Conservation (phyloP, 2,888 invertebrate genomes). For the Ecliptopera silaceata region DNA sequence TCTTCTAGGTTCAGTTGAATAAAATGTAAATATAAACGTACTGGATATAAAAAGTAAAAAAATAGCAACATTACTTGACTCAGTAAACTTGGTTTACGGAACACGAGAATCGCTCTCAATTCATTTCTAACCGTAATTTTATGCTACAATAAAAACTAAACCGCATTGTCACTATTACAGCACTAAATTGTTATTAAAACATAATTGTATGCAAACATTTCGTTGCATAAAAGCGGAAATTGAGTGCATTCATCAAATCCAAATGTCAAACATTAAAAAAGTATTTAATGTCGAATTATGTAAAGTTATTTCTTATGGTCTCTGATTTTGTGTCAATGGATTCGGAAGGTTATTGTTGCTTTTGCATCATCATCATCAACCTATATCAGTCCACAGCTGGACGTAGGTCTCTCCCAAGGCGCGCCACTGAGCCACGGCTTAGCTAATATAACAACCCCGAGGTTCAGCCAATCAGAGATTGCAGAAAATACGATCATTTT, state of each 20-base stretch:
- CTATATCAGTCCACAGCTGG: no score
- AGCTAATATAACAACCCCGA: no score
- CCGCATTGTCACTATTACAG: slow-evolving; percentile 36
- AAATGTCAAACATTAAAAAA: slow-evolving; percentile 16
- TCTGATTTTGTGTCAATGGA: background rate
- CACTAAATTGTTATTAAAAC: slow-evolving; percentile 38
- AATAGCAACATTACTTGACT: no score
- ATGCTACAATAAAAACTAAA: background rate
- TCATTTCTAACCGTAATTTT: background rate
- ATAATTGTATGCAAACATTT: slow-evolving; percentile 41
- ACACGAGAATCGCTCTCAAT: slow-evolving; percentile 1
- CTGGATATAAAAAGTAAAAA: no score
- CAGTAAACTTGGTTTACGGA: background rate
- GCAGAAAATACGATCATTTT: no score
- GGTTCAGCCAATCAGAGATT: no score
- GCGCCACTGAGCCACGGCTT: no score
- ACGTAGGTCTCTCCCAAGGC: no score
- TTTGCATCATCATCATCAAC: no score
- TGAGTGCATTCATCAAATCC: slow-evolving; percentile 27
- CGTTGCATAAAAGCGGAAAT: slow-evolving; percentile 45
- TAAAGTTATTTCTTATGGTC: background rate
- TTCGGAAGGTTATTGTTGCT: no score
- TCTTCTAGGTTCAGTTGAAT: no score
- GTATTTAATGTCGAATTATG: background rate
- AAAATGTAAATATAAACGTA: no score